A percentile compares a stretch with the other conserved stretches of the same genome.
Conservation (phyloP, 1,140 invertebrate genomes). For the Chironomus tepperi region DNA sequence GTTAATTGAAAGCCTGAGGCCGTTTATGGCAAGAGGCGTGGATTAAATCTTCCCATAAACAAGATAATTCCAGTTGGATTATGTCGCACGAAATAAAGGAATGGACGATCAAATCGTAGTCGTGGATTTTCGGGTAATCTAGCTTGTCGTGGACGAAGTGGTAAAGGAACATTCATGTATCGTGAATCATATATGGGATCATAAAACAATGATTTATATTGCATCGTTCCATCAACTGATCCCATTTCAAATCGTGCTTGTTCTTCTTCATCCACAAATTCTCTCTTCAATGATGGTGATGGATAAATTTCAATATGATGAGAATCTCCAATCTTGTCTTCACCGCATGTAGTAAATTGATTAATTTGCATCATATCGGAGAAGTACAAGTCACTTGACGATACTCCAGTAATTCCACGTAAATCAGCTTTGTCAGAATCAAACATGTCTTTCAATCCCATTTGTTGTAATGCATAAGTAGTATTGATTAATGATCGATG, state of each 20-base stretch:
- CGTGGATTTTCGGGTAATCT: constrained; percentile 58
- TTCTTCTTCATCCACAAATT: constrained; percentile 29
- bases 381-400: constrained; percentile 61
- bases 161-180: constrained; percentile 52
- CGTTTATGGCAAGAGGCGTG: constrained; percentile 59
- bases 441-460: constrained; percentile 73
- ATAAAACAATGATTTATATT: constrained; percentile 42
- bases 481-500: constrained; percentile 72
- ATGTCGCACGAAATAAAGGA: constrained; percentile 76
- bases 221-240: constrained; percentile 33
- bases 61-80: constrained; percentile 79
- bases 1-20: not conserved
- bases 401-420: constrained; percentile 63
- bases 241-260: constrained; percentile 31
- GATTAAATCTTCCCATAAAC: constrained; percentile 76
- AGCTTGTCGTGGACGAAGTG: constrained; percentile 58
- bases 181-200: constrained; percentile 51
- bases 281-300: constrained; percentile 44
- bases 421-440: constrained; percentile 62
- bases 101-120: constrained; percentile 72
- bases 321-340: constrained; percentile 57
- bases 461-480: constrained; percentile 60
- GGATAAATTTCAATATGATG: constrained; percentile 74
- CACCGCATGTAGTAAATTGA: constrained; percentile 69
- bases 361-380: constrained; percentile 73